phyloP scores from a whole-genome alignment of 2,888 invertebrate genomes.

The Scaptomyza caliginosa region DNA sequence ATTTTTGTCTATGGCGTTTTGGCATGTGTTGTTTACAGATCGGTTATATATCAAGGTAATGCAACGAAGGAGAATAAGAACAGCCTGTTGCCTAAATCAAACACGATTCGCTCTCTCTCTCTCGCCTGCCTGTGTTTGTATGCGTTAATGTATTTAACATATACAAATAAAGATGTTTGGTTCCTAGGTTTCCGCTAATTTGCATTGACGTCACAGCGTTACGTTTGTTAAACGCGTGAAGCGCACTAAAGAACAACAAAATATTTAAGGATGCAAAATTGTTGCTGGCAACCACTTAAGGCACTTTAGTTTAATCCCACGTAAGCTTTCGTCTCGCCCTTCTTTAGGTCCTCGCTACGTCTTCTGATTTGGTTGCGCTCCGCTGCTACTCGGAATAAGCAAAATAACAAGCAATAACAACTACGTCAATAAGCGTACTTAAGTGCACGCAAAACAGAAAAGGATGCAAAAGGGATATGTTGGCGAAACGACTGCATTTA shows the following conservation, averaged over 20 bases:
- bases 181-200: slow-evolving; percentile 17
- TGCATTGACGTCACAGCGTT: slow-evolving; percentile 48
- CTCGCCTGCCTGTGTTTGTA: neutral
- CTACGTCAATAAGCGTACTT: slow-evolving; percentile 45
- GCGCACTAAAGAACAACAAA: neutral
- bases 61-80: slow-evolving; percentile 4
- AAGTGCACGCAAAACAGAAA: slow-evolving; percentile 27
- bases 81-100: slow-evolving; percentile 45
- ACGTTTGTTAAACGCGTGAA: neutral
- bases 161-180: neutral
- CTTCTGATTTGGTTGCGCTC: slow-evolving; percentile 3
- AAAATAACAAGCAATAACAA: slow-evolving; percentile 25
- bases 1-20: slow-evolving; percentile 11
- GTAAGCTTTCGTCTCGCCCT: neutral
- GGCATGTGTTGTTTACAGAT: slow-evolving; percentile 43
- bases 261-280: neutral
- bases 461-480: slow-evolving; percentile 16
- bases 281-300: too few relatives aligned
- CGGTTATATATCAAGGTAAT: slow-evolving; percentile 45
- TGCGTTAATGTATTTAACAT: neutral
- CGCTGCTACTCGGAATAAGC: slow-evolving; percentile 1
- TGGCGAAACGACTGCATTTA: slow-evolving; percentile 3
- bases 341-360: neutral
- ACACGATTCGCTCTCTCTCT: neutral
- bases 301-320: slow-evolving; percentile 4